Conservation (phyloP, 2,797 vertebrate genomes). For the Malacoctenus gilli region DNA sequence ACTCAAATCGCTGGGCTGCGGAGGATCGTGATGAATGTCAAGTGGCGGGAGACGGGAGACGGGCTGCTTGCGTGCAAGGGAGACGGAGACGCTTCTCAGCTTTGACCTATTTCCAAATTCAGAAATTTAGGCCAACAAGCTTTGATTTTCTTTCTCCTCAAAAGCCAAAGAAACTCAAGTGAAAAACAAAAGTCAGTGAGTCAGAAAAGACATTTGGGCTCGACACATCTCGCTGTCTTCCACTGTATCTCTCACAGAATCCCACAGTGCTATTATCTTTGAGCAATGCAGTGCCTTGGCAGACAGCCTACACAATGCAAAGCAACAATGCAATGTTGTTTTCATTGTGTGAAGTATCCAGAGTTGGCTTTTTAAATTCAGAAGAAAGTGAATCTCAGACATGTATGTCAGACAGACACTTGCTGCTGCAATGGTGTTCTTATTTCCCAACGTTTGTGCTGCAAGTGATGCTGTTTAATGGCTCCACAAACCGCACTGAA, state of each 20-base stretch:
- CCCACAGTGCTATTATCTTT: not conserved
- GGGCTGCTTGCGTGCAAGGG: slow-evolving; percentile 1
- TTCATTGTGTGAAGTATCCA: too few relatives aligned
- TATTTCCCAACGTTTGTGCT: too few relatives aligned
- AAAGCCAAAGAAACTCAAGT: slow-evolving; percentile 16
- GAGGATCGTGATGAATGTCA: slow-evolving; percentile 30
- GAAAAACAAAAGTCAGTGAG: not conserved
- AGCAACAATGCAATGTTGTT: too few relatives aligned
- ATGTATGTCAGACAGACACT: too few relatives aligned
- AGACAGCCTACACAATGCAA: too few relatives aligned
- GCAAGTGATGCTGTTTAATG: too few relatives aligned
- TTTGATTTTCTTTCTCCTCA: slow-evolving; percentile 34
- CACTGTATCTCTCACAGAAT: too few relatives aligned
- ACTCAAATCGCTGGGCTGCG: slow-evolving; percentile 15
- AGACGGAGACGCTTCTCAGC: slow-evolving; percentile 39
- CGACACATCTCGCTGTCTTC: not conserved
- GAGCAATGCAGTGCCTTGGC: too few relatives aligned
- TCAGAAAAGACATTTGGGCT: not conserved
- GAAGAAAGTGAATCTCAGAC: too few relatives aligned
- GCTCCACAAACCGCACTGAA: too few relatives aligned
- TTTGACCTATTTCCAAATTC: slow-evolving; percentile 51
- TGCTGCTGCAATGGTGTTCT: too few relatives aligned
- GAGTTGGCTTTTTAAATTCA: too few relatives aligned
- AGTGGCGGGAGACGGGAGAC: slow-evolving; percentile 4
- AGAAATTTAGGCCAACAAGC: slow-evolving; percentile 36